Evolutionary conservation across 2,797 vertebrate genomes (phyloP).

Genomic region (Centropyge bicolor): DNA sequence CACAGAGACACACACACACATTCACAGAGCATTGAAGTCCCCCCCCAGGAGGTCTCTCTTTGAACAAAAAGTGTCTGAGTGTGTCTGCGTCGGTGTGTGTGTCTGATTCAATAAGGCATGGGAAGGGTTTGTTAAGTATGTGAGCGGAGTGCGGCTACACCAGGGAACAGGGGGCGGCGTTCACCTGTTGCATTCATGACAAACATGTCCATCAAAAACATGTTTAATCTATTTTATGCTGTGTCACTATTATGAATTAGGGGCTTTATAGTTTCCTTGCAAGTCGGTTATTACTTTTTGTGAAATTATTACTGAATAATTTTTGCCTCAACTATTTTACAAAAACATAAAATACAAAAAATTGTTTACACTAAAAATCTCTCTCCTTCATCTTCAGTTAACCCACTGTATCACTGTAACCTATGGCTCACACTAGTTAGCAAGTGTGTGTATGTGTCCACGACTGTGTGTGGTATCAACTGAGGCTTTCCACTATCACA

Average conservation of each 20-base stretch:
- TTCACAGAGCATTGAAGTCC: conserved; percentile 19
- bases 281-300: background rate
- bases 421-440: background rate
- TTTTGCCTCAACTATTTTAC: background rate
- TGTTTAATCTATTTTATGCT: background rate
- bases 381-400: background rate
- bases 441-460: background rate
- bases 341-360: background rate
- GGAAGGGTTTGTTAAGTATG: conserved; percentile 7
- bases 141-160: background rate
- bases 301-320: background rate
- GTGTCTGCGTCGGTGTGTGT: conserved; percentile 1
- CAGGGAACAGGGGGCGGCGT: background rate
- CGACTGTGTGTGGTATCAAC: conserved; percentile 39
- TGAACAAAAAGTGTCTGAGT: conserved; percentile 12
- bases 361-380: background rate
- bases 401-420: background rate
- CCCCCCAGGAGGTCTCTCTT: conserved; percentile 57
- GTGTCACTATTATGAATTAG: background rate
- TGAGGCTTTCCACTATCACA: conserved; percentile 40
- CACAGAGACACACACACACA: background rate
- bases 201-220: background rate
- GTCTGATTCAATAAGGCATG: conserved; percentile 19
- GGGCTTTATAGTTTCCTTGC: background rate
- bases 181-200: conserved; percentile 18